These are phyloP conservation scores for Neodiprion fabricii DNA, from an alignment of 1,140 invertebrate species.

Conservation along the genomic window DNA sequence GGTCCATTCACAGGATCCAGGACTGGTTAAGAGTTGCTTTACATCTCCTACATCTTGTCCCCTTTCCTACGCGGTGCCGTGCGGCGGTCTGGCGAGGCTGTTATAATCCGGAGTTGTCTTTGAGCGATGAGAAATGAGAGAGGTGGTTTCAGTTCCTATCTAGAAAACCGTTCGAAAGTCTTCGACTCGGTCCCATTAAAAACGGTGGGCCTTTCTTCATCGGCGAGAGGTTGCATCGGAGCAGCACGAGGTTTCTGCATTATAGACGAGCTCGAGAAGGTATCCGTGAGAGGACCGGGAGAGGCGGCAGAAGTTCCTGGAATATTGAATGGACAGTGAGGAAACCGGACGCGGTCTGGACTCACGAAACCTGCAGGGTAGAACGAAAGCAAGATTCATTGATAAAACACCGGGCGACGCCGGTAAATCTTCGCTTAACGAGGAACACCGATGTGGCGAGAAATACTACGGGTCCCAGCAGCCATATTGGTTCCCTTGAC, in stretches of 20 bases:
- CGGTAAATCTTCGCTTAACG: slow-evolving; percentile 2
- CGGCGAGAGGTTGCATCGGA: too few relatives aligned
- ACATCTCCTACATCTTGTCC: slow-evolving; percentile 36
- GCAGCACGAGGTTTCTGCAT: too few relatives aligned
- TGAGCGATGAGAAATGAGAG: not conserved
- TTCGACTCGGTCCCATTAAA: not conserved
- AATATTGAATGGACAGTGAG: slow-evolving; percentile 3
- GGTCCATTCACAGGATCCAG: slow-evolving; percentile 55
- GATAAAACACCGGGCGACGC: slow-evolving; percentile 4
- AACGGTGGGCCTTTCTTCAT: not conserved
- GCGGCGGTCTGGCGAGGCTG: not conserved
- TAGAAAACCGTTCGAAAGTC: not conserved
- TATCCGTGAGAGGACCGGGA: not conserved
- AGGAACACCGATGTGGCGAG: not conserved
- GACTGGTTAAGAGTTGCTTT: slow-evolving; percentile 55
- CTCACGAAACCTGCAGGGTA: not conserved
- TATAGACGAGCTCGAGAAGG: not conserved
- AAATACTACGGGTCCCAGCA: slow-evolving; percentile 3
- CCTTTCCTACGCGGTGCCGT: not conserved
- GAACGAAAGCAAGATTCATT: slow-evolving; percentile 6
- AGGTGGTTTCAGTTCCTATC: not conserved
- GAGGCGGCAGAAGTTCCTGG: not conserved
- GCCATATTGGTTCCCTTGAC: not conserved
- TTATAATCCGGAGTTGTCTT: not conserved
- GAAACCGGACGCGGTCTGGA: not conserved